Evolutionary conservation across 1,140 invertebrate genomes (phyloP).

Genomic region (Camponotus pennsylvanicus): DNA sequence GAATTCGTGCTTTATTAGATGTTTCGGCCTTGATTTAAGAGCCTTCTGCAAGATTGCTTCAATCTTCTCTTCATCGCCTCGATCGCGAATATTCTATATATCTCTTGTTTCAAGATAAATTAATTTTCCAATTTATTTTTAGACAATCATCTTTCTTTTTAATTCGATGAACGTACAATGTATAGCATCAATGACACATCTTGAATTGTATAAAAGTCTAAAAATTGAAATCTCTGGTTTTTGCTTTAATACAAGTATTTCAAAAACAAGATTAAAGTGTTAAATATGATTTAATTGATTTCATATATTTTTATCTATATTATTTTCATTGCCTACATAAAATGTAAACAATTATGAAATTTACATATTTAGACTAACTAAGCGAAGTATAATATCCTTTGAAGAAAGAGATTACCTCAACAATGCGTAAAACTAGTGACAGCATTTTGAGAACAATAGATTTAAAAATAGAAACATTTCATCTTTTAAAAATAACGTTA

Average conservation of each 20-base stretch:
- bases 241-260: not conserved
- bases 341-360: conserved; percentile 30
- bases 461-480: not conserved
- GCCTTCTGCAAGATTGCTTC: not conserved
- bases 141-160: not conserved
- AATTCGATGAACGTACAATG: not conserved
- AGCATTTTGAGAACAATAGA: not conserved
- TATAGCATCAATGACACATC: not conserved
- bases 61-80: not conserved
- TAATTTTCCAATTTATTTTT: not conserved
- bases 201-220: not conserved
- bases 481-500: not conserved
- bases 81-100: not conserved
- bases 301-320: not conserved
- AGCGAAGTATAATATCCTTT: conserved; percentile 4
- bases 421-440: not conserved
- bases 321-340: conserved; percentile 11
- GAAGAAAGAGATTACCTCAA: not conserved
- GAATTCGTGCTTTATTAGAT: conserved; percentile 67
- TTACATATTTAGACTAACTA: conserved; percentile 30
- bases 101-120: not conserved
- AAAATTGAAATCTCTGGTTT: not conserved
- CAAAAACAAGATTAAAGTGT: not conserved
- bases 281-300: not conserved
- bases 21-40: conserved; percentile 40